Conservation (phyloP, 2,113 vertebrate species). For the Nanger granti region DNA sequence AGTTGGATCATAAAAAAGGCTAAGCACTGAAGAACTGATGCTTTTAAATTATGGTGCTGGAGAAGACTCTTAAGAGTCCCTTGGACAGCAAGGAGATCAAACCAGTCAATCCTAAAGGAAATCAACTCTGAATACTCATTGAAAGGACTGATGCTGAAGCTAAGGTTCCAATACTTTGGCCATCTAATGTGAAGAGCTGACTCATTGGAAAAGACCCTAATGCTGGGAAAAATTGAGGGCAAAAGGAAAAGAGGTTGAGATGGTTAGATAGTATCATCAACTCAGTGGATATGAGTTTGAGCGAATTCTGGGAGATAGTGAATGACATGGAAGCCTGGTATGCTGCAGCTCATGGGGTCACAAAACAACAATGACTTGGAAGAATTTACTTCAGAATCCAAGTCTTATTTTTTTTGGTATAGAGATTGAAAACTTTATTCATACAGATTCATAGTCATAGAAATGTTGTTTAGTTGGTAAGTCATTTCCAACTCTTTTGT, state of each 20-base stretch:
- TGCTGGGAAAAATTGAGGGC: neutral
- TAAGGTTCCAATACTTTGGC: neutral
- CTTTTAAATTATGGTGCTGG: neutral
- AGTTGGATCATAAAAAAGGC: neutral
- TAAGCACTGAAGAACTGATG: neutral
- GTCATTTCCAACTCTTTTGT: neutral
- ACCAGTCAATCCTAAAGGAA: neutral
- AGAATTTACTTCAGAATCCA: neutral
- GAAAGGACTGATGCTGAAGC: neutral
- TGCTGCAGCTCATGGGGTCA: neutral
- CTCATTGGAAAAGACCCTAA: neutral
- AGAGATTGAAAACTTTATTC: neutral
- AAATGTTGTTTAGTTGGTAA: neutral
- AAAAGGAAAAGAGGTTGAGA: neutral
- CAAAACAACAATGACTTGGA: neutral
- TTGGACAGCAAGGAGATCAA: neutral
- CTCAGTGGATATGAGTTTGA: neutral
- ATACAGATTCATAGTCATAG: neutral
- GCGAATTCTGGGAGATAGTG: neutral
- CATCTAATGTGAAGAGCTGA: neutral
- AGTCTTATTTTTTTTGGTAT: neutral
- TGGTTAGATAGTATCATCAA: neutral
- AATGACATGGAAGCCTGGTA: neutral
- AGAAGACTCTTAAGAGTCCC: neutral
- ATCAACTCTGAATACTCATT: neutral